Percentiles rank a stretch among this genome's conserved stretches.
phyloP scores from a whole-genome alignment of 1,140 invertebrate genomes.

The Pogonomyrmex californicus region DNA sequence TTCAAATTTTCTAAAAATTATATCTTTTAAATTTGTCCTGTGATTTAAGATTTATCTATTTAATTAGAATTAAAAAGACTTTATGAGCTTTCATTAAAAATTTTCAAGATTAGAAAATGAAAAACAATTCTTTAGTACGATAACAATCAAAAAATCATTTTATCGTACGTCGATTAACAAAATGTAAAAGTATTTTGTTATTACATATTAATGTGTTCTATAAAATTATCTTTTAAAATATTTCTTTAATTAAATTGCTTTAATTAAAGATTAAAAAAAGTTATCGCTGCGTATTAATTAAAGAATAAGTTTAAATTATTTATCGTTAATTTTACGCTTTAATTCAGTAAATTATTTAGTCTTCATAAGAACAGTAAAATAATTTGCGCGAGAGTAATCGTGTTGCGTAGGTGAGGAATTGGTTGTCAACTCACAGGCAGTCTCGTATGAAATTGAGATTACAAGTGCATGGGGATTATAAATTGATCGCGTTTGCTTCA shows the following conservation, averaged over 20 bases:
- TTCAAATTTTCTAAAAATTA: not conserved
- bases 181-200: not conserved
- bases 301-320: not conserved
- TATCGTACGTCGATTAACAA: constrained; percentile 33
- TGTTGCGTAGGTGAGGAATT: not conserved
- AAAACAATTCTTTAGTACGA: not conserved
- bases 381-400: not conserved
- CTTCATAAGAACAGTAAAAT: not conserved
- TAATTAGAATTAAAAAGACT: not conserved
- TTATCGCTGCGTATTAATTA: not conserved
- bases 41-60: not conserved
- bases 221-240: not conserved
- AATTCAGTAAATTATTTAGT: constrained; percentile 2
- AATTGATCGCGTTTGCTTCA: not conserved
- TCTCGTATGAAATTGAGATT: not conserved
- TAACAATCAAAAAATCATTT: constrained; percentile 17
- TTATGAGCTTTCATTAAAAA: not conserved
- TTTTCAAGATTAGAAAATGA: not conserved
- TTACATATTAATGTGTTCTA: not conserved
- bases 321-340: not conserved
- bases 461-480: not conserved
- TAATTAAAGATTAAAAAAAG: not conserved
- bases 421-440: constrained; percentile 33
- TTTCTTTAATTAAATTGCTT: constrained; percentile 3
- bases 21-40: not conserved